These are phyloP conservation scores for Oxyteleia sp. DNA, from an alignment of 2,888 invertebrate genomes.

Conservation along the genomic window DNA sequence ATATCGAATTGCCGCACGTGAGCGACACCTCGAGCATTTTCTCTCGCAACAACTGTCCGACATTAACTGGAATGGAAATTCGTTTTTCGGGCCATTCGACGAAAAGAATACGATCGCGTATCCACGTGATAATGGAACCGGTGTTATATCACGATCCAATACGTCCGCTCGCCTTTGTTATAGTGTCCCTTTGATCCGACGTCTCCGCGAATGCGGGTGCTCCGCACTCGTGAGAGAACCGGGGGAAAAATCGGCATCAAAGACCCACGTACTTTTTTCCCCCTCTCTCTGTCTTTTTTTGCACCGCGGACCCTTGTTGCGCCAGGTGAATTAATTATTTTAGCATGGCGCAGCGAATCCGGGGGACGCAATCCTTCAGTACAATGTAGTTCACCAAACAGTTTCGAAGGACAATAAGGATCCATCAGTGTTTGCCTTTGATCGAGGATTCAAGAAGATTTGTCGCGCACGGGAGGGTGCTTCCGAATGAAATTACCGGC, in stretches of 20 bases:
- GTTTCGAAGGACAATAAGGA: constrained; percentile 39
- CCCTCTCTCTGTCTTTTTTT: too few species aligned
- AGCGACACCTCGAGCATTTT: constrained; percentile 39
- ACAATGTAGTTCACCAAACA: constrained; percentile 39
- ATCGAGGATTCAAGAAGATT: constrained; percentile 54
- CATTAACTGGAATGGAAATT: constrained; percentile 48
- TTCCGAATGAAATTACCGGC: constrained; percentile 40
- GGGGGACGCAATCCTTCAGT: constrained; percentile 30
- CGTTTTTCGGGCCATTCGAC: constrained; percentile 46
- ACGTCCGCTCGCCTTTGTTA: constrained; percentile 79
- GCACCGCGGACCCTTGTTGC: constrained; percentile 7
- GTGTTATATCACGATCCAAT: constrained; percentile 76
- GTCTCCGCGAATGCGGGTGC: constrained; percentile 48
- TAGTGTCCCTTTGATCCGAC: constrained; percentile 78
- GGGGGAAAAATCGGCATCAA: constrained; percentile 4
- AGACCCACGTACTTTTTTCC: constrained; percentile 18
- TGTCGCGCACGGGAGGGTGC: constrained; percentile 53
- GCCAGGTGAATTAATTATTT: constrained; percentile 70
- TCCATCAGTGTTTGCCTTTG: constrained; percentile 59
- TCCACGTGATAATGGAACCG: constrained; percentile 75
- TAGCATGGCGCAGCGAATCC: not conserved
- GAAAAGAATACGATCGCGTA: constrained; percentile 44
- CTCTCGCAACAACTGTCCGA: constrained; percentile 35
- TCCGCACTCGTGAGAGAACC: constrained; percentile 14
- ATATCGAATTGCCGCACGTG: constrained; percentile 37